Evolutionary conservation across 23 tunicate species (phyloP).

Genomic region (Aplidium turbinatum): DNA sequence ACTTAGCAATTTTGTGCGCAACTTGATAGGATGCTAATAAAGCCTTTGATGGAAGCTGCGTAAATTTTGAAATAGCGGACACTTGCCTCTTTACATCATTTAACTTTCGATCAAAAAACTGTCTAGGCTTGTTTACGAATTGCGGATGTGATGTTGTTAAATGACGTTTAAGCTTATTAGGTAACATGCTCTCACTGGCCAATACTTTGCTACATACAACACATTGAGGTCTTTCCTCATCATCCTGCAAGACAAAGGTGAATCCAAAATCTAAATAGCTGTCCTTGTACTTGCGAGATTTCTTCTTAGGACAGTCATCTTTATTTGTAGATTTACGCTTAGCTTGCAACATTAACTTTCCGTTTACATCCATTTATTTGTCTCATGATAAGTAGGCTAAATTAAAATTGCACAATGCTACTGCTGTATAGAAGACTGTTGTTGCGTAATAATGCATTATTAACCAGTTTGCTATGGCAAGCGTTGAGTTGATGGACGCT

Average conservation of each 20-base stretch:
- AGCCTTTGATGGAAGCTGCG: slow-evolving; percentile 43
- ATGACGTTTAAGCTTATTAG: slow-evolving; percentile 47
- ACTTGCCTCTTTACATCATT: slow-evolving; percentile 44
- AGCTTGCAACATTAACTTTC: slow-evolving; percentile 11
- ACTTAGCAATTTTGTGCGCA: slow-evolving; percentile 46
- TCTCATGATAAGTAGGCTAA: slow-evolving; percentile 8
- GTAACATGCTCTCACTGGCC: too few relatives aligned
- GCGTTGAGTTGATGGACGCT: too few relatives aligned
- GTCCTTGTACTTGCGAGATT: slow-evolving; percentile 31
- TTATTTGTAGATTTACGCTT: neutral
- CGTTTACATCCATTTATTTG: slow-evolving; percentile 41
- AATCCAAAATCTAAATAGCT: slow-evolving; percentile 50
- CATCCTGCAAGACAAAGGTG: slow-evolving; percentile 35
- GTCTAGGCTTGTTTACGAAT: slow-evolving; percentile 46
- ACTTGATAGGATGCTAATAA: slow-evolving; percentile 55
- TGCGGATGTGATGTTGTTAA: slow-evolving; percentile 30
- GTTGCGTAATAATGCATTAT: slow-evolving; percentile 15
- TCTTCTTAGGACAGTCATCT: slow-evolving; percentile 28
- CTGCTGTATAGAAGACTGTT: neutral
- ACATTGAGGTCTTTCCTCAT: too few relatives aligned
- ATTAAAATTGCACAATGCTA: slow-evolving; percentile 16
- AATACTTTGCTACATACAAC: too few relatives aligned
- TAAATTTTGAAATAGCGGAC: slow-evolving; percentile 35
- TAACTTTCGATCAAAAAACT: slow-evolving; percentile 41
- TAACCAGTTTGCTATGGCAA: too few relatives aligned